These are phyloP conservation scores for Drosophila repleta DNA, from an alignment of 1,140 invertebrate species.

Conservation along the genomic window DNA sequence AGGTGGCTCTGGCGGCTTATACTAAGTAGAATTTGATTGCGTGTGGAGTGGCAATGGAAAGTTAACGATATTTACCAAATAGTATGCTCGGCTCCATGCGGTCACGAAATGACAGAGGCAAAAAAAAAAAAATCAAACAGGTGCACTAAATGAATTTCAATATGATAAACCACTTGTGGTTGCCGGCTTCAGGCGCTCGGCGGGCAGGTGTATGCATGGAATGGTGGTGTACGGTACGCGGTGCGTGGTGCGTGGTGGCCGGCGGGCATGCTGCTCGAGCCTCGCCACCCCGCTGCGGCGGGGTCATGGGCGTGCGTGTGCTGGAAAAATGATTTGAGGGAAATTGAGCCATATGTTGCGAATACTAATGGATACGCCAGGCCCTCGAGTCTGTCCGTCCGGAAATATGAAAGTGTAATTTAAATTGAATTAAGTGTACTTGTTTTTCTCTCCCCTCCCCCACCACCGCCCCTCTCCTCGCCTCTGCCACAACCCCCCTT, in stretches of 20 bases:
- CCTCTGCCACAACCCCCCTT: background rate
- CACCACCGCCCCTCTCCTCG: background rate
- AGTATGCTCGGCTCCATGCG: conserved; percentile 48
- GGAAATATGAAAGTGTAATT: conserved; percentile 83
- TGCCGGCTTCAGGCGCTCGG: conserved; percentile 17
- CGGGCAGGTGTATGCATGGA: background rate
- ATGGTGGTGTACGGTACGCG: conserved; percentile 4
- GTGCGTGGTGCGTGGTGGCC: background rate
- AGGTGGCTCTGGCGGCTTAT: conserved; percentile 4
- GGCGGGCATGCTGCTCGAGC: background rate
- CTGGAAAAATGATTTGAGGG: conserved; percentile 64
- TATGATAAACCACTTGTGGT: conserved; percentile 82
- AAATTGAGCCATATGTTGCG: conserved; percentile 83
- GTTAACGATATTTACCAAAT: conserved; percentile 80
- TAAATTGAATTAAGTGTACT: conserved; percentile 82
- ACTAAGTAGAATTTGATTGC: conserved; percentile 59
- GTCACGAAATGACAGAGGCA: conserved; percentile 31
- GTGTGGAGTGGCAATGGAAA: conserved; percentile 66
- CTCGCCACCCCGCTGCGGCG: conserved; percentile 9
- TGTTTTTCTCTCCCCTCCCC: conserved; percentile 3
- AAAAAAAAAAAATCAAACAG: conserved; percentile 77
- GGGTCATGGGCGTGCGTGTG: conserved; percentile 27
- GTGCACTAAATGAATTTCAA: conserved; percentile 83
- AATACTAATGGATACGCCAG: conserved; percentile 78
- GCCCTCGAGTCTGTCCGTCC: conserved; percentile 29